Base-by-base conservation (phyloP, 2,888 invertebrate species). In the Eumacrocentrus americanus region DNA sequence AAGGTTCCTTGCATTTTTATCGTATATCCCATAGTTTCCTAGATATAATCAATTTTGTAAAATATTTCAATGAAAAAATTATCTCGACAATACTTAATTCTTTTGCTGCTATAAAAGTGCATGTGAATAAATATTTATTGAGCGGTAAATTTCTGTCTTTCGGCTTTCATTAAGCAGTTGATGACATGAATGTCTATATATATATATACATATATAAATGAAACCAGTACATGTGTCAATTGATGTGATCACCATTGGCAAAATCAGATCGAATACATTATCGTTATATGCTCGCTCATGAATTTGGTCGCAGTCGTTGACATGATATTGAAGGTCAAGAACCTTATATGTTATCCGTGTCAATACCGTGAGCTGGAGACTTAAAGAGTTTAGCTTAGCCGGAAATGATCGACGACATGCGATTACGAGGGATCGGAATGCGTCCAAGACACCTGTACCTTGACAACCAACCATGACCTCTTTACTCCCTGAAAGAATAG, bases 291-390 rank as follows among this genome's bases (percentile, higher is more conserved):
- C 25, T 6, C 22, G 46, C 12, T 12, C 20, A 11, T 20, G 6
- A 44, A 23, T 46, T 23, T 25, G 46, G 18, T 42, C 23, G 23
- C 46, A 22, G 38, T 35, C n/a, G 16, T 22, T 35, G n/a, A 35
- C 37, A 37, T 18, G 12, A 25, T 22, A 38, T 48, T 47, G 23
- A 48, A 59, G 46, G 59, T 47, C 38, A 53, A 40, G 29, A 54
- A 54, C 48, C 54, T 42, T 35, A 29, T 37, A 12, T 35, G 18
- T 9, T 16, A 16, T 54, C 29, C 14, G 42, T 60, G 60, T 54
- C 60, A 60, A 40, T 18, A 60, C 18, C 54, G 60, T 60, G 60
- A 60, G 25, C 34, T 34, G 60, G 22, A 12, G 22, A 40, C 48
- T 60, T 34, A 60, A 60, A 22, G 54, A 48, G 29, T 25, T 14